A percentile compares a stretch with the other conserved stretches of the same genome.
phyloP scores from a whole-genome alignment of 2,888 invertebrate species.

The Tenthredo livida region DNA sequence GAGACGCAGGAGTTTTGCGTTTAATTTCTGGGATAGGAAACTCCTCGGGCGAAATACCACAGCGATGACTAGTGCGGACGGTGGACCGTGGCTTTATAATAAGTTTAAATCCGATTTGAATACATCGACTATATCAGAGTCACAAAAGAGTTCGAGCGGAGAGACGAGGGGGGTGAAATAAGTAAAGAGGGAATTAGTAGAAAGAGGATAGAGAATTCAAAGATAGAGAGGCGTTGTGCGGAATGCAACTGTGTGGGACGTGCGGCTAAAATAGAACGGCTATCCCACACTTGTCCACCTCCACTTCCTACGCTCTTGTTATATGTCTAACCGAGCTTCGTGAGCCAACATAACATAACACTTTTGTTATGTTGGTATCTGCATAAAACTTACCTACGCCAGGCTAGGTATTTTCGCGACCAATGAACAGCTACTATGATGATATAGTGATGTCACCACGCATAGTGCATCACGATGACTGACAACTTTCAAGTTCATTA shows the following conservation, averaged over 20 bases:
- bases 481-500: constrained; percentile 17
- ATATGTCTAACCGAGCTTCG: neutral
- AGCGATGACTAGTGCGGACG: constrained; percentile 16
- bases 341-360: neutral
- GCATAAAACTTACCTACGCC: neutral
- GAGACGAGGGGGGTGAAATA: neutral
- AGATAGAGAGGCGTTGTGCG: constrained; percentile 43
- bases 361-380: neutral
- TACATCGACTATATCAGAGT: neutral
- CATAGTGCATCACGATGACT: neutral
- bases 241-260: constrained; percentile 48
- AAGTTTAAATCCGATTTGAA: constrained; percentile 22
- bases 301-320: constrained; percentile 9
- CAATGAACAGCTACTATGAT: neutral
- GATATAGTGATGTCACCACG: neutral
- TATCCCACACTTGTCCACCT: constrained; percentile 10
- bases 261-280: constrained; percentile 38
- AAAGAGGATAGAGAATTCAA: constrained; percentile 16
- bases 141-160: neutral
- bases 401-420: neutral
- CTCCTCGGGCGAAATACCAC: constrained; percentile 36
- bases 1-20: neutral
- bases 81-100: neutral
- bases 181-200: constrained; percentile 1
- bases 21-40: constrained; percentile 34